These are phyloP conservation scores for Fopius arisanus DNA, from an alignment of 1,140 invertebrate genomes.

Conservation along the genomic window DNA sequence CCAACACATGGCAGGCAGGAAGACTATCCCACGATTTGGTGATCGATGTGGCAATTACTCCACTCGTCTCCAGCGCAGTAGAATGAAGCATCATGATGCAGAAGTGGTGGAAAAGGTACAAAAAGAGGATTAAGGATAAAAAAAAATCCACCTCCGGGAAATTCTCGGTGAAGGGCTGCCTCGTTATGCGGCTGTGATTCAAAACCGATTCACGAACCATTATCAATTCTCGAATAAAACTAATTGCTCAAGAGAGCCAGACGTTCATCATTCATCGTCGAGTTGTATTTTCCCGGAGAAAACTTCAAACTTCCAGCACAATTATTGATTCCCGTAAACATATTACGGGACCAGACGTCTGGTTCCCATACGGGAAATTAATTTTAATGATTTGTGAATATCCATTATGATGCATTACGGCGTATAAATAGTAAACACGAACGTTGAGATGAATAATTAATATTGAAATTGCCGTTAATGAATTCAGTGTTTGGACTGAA, in stretches of 20 bases:
- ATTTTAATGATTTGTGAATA: too few species aligned
- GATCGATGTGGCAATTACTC: background rate
- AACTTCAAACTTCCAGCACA: background rate
- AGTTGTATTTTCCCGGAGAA: background rate
- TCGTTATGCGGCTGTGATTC: background rate
- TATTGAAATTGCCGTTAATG: too few species aligned
- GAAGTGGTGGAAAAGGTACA: background rate
- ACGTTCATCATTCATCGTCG: background rate
- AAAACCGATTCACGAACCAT: background rate
- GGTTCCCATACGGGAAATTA: too few species aligned
- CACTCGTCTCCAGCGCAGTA: background rate
- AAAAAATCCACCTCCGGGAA: background rate
- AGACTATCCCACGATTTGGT: background rate
- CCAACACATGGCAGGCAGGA: background rate
- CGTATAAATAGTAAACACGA: too few species aligned
- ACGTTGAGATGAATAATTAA: too few species aligned
- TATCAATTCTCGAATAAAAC: slow-evolving; percentile 6
- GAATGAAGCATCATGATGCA: background rate
- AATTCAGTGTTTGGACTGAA: too few species aligned
- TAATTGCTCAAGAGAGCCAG: slow-evolving; percentile 6
- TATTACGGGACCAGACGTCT: background rate
- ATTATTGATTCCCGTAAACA: background rate
- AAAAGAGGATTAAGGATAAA: background rate
- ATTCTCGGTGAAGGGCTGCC: slow-evolving; percentile 1
- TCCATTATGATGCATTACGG: too few species aligned